Evolutionary conservation across 2,888 invertebrate species (phyloP).

Genomic region (Spisula subtruncata): DNA sequence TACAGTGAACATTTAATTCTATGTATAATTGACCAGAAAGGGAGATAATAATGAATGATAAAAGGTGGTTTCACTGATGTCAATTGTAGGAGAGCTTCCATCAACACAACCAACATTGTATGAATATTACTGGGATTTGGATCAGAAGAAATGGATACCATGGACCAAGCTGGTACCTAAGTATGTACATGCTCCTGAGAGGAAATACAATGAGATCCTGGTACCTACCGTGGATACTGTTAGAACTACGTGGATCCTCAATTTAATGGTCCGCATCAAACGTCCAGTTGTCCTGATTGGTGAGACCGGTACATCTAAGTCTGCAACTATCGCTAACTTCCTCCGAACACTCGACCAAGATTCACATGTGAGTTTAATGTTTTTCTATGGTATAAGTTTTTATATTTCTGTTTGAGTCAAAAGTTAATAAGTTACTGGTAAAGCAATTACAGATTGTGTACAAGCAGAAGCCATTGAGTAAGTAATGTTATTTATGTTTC

Average conservation of each 20-base stretch:
- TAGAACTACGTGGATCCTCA: conserved; percentile 93
- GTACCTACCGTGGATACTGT: conserved; percentile 97
- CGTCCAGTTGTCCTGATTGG: conserved; percentile 95
- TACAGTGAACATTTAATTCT: no score
- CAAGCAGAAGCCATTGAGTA: no score
- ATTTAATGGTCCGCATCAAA: conserved; percentile 91
- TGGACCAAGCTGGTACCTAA: conserved; percentile 94
- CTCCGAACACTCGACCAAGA: conserved; percentile 91
- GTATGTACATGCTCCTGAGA: conserved; percentile 92
- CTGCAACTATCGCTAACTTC: conserved; percentile 95
- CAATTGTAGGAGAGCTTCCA: conserved; percentile 91
- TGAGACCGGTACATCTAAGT: conserved; percentile 97
- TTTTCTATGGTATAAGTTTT: neutral
- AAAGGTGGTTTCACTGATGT: neutral
- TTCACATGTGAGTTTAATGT: conserved; percentile 89
- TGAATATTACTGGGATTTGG: conserved; percentile 93
- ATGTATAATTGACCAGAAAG: no score
- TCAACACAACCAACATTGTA: conserved; percentile 92
- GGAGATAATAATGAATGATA: no score
- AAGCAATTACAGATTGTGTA: no score
- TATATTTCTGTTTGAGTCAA: no score
- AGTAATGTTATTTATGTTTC: no score
- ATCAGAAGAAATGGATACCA: conserved; percentile 92
- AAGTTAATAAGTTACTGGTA: no score
- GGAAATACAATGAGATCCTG: conserved; percentile 94